Evolutionary conservation across 2,797 vertebrate genomes (phyloP).

Genomic region (Coracias cyanogaster): DNA sequence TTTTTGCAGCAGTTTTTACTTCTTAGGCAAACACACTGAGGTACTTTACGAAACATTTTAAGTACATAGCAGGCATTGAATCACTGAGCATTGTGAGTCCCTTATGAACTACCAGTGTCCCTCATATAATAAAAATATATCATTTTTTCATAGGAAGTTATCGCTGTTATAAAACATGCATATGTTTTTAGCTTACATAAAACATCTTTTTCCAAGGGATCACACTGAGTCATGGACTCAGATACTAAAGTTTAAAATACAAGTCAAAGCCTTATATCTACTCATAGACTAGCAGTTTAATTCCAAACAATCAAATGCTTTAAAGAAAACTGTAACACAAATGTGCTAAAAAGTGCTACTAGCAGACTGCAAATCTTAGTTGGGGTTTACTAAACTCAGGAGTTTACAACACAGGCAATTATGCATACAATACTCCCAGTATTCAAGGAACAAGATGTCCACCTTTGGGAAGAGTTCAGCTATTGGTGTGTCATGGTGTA

Average conservation of each 20-base stretch:
- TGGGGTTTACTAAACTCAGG: neutral
- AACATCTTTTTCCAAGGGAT: neutral
- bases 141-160: slow-evolving; percentile 33
- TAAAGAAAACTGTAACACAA: neutral
- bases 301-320: neutral
- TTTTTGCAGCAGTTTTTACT: slow-evolving; percentile 72
- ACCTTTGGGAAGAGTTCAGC: neutral
- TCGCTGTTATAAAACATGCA: neutral
- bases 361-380: neutral
- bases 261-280: neutral
- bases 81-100: slow-evolving; percentile 36
- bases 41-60: slow-evolving; percentile 55
- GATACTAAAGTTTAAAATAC: neutral
- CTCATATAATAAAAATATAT: slow-evolving; percentile 34
- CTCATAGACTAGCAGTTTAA: neutral
- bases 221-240: neutral
- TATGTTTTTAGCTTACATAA: slow-evolving; percentile 39
- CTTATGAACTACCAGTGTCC: neutral
- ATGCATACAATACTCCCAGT: neutral
- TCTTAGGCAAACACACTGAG: slow-evolving; percentile 57
- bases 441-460: neutral
- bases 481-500: neutral
- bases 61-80: slow-evolving; percentile 12
- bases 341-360: neutral
- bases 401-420: neutral